Conservation (phyloP, 2,888 invertebrate genomes). For the Cheilosia soror region DNA sequence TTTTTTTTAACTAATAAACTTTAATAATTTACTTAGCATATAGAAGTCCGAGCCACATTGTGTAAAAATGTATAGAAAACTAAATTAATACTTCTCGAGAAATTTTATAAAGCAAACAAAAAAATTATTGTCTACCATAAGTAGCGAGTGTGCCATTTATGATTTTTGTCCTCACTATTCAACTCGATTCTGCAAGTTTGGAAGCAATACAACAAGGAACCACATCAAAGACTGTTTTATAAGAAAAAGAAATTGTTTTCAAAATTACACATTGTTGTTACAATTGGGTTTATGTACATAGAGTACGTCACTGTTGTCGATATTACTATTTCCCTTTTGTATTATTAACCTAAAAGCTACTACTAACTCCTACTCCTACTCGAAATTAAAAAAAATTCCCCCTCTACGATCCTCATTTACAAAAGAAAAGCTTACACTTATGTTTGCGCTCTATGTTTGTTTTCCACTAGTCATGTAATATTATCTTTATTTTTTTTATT, state of each 20-base stretch:
- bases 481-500: conserved; percentile 30
- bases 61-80: conserved; percentile 12
- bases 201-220: background rate
- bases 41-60: conserved; percentile 66
- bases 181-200: background rate
- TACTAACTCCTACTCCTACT: conserved; percentile 17
- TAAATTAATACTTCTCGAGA: conserved; percentile 3
- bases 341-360: background rate
- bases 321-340: too few species aligned
- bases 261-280: too few species aligned
- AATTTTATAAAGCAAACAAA: background rate
- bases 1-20: conserved; percentile 11
- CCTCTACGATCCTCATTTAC: conserved; percentile 36
- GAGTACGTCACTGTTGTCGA: too few species aligned
- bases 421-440: conserved; percentile 13
- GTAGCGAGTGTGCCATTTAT: conserved; percentile 33
- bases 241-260: background rate
- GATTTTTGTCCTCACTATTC: conserved; percentile 1
- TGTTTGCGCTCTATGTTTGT: conserved; percentile 26
- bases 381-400: conserved; percentile 29
- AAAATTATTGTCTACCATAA: background rate
- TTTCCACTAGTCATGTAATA: conserved; percentile 66
- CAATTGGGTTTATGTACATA: too few species aligned
- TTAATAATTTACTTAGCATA: conserved; percentile 30
- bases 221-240: conserved; percentile 59